Evolutionary conservation across 2,888 invertebrate species (phyloP), one percentile per base, ranked within the genome.

Genomic region (Galeopsomyia nigrocyanea): DNA sequence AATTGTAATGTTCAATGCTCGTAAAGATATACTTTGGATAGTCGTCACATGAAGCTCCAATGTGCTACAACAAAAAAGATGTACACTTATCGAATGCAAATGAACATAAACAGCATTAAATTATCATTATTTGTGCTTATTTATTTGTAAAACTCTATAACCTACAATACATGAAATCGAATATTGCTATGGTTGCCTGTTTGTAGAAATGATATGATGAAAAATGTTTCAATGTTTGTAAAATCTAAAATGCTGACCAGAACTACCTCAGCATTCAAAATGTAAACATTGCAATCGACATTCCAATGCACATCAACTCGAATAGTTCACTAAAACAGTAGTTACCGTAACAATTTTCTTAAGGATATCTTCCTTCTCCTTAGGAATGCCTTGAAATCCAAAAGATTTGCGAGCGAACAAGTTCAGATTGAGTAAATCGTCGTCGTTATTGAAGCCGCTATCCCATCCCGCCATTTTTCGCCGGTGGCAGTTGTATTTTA

Each of bases 401-500:
- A 76, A 74, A 14, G 68, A 68, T 31, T 74, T 74, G 1, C 75
- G 67, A 17, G 55, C 50, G 26, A 76, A 76, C n/a, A 76, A 56
- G 26, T 68, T 58, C 0, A 68, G 39, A 76, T 76, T 76, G 1
- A 76, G 63, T 0, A 66, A 50, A 46, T 76, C 74, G 13, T 73
- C 72, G 10, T 71, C 74, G 63, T 62, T 71, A 1, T 76, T 74
- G 7, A 61, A 53, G 13, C 46, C 62, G 14, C 57, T 57, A 39
- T 50, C 53, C 75, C 70, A 73, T 50, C 71, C 70, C 73, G 68
- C 67, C 73, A 73, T 75, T 71, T 75, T 75, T 75, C 56, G 39
- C 39, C 13, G 39, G 13, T 1, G 14, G 46, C 26, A 21, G 55
- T 51, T 51, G 19, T 31, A 46, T 53, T 21, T n/a, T 19, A 17